phyloP scores from a whole-genome alignment of 2,888 invertebrate species.

The Trichacis sp. region DNA sequence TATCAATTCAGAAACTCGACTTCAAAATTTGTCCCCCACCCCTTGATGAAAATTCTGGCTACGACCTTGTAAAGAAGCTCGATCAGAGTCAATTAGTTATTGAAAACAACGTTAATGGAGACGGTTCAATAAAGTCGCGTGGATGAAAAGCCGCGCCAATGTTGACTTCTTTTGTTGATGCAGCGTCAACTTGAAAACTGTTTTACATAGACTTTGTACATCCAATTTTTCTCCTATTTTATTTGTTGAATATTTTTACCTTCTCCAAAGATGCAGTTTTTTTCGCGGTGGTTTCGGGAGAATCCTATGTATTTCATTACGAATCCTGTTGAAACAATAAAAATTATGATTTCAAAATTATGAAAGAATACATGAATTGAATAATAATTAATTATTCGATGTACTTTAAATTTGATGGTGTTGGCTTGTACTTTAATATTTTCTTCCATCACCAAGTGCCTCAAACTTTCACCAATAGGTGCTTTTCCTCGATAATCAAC shows the following conservation, averaged over 20 bases:
- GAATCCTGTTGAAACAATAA: neutral
- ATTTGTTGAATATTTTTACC: neutral
- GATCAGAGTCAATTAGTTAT: neutral
- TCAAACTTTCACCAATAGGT: conserved; percentile 75
- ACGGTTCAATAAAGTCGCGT: neutral
- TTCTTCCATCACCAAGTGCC: conserved; percentile 72
- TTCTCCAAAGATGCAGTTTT: neutral
- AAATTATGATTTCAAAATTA: neutral
- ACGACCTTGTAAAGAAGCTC: neutral
- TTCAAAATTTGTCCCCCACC: no score
- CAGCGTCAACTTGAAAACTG: neutral
- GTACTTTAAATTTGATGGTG: neutral
- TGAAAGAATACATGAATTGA: neutral
- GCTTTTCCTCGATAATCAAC: conserved; percentile 74
- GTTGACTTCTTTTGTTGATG: conserved; percentile 1
- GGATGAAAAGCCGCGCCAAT: neutral
- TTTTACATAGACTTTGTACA: no score
- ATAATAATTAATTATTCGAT: neutral
- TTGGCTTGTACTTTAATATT: conserved; percentile 67
- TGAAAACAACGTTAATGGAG: neutral
- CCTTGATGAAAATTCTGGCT: no score
- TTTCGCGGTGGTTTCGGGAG: neutral
- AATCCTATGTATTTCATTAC: no score
- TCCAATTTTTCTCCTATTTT: no score
- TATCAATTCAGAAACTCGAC: no score